Evolutionary conservation across 2,113 vertebrate genomes (phyloP).

Genomic region (Climacteris rufus): DNA sequence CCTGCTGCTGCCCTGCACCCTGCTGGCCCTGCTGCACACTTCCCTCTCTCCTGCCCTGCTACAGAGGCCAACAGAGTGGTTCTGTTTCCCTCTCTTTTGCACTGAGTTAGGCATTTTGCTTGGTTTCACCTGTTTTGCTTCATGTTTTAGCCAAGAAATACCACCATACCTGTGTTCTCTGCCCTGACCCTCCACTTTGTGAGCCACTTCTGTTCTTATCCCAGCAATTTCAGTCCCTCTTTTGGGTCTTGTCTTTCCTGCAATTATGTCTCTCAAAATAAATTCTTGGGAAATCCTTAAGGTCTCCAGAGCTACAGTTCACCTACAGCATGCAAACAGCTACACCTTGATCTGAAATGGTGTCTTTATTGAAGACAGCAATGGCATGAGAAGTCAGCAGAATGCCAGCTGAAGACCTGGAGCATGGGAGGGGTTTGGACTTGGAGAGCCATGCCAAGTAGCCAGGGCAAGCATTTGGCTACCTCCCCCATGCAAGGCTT

Average conservation of each 20-base stretch:
- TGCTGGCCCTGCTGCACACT: fast-evolving
- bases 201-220: not conserved
- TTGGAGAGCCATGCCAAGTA: not conserved
- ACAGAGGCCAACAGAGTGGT: fast-evolving
- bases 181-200: fast-evolving
- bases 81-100: not conserved
- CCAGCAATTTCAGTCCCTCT: not conserved
- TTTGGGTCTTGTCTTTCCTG: not conserved
- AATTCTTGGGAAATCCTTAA: no score
- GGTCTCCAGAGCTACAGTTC: no score
- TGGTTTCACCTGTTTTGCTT: not conserved
- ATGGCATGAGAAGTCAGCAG: not conserved
- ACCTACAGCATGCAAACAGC: no score
- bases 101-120: not conserved
- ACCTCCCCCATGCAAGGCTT: not conserved
- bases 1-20: fast-evolving
- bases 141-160: not conserved
- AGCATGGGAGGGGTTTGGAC: not conserved
- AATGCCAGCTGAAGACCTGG: not conserved
- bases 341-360: not conserved
- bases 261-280: not conserved
- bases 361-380: not conserved
- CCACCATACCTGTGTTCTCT: not conserved
- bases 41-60: not conserved
- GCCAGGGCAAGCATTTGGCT: not conserved